These are phyloP conservation scores for Pogoniulus pusillus DNA, from an alignment of 2,797 vertebrate genomes.

Conservation along the genomic window DNA sequence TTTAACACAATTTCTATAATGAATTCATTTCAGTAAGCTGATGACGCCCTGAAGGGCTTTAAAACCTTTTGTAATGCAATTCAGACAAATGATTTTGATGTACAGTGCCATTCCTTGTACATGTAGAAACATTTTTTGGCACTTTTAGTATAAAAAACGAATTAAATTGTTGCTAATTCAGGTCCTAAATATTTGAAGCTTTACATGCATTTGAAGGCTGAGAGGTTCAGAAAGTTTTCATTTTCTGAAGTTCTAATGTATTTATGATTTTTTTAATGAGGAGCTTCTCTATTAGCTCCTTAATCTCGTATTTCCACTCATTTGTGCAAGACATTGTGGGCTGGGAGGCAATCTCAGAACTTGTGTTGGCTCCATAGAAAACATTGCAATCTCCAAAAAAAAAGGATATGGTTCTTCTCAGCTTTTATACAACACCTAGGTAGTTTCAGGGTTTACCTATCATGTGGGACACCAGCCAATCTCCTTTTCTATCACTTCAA, in stretches of 20 bases:
- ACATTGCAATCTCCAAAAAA: not conserved
- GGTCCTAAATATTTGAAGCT: not conserved
- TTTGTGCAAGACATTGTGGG: not conserved
- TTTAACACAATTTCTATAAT: constrained; percentile 16
- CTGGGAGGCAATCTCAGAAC: not conserved
- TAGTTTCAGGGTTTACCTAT: not conserved
- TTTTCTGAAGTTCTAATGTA: not conserved
- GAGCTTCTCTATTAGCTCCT: not conserved
- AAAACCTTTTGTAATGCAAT: constrained; percentile 3
- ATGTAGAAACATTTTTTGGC: not conserved
- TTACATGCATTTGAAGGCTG: not conserved
- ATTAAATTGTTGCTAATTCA: not conserved
- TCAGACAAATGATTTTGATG: not conserved
- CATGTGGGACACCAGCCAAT: not conserved
- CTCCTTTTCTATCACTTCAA: not conserved
- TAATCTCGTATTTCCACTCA: not conserved
- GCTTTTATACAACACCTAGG: not conserved
- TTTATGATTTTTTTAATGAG: not conserved
- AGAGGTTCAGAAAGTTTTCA: not conserved
- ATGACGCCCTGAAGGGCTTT: constrained; percentile 4
- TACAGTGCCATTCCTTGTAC: not conserved
- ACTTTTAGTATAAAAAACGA: not conserved
- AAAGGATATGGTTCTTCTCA: not conserved
- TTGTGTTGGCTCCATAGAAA: not conserved
- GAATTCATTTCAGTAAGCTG: not conserved